Base-by-base conservation (phyloP, 2,888 invertebrate species). In the Aromia moschata region DNA sequence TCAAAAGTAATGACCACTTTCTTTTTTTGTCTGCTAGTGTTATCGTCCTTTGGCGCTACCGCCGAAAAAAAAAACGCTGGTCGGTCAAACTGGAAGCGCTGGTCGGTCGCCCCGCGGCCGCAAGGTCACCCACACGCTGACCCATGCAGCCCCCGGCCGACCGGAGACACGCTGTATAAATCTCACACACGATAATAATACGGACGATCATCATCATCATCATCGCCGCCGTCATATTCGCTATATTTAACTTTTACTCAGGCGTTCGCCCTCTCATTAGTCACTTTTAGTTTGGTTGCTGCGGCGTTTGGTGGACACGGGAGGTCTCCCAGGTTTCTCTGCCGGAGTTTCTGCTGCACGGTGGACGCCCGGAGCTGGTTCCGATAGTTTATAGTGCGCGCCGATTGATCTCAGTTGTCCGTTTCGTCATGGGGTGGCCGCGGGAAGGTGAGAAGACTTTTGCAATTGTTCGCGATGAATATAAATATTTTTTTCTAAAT, bases 101-200 rank as follows among this genome's bases (percentile, higher is more conserved):
- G 36, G 20, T 37, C 37, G 18, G 47, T 47, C 43, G 14, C 47
- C 37, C 37, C 37, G 18, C 5, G 38, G 47, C 43, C 47, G 59
- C 73, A 73, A 73, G 73, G 73, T 67, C 69, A 68, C 60, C 54
- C 61, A 68, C 62, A 69, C 72, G 68, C 67, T 71, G 73, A 72
- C 71, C 73, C 58, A 59, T 60, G 66, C 60, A 63, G 65, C 64
- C 60, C 61, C 56, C 64, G 64, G 64, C n/a, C n/a, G n/a, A n/a
- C n/a, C 69, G 72, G 72, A 72, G 68, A 70, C 70, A 72, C 74
- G 74, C 69, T 72, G 68, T 70, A 69, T 74, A 71, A 69, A 64
- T 70, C 67, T 64, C 60, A 62, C 65, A 74, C 72, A 72, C 72
- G 69, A 64, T 65, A 70, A 70, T n/a, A n/a, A n/a, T n/a, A n/a